Percentiles rank a stretch among this genome's conserved stretches.
Conservation (phyloP, 2,113 vertebrate species). For the Salvelinus namaycush region DNA sequence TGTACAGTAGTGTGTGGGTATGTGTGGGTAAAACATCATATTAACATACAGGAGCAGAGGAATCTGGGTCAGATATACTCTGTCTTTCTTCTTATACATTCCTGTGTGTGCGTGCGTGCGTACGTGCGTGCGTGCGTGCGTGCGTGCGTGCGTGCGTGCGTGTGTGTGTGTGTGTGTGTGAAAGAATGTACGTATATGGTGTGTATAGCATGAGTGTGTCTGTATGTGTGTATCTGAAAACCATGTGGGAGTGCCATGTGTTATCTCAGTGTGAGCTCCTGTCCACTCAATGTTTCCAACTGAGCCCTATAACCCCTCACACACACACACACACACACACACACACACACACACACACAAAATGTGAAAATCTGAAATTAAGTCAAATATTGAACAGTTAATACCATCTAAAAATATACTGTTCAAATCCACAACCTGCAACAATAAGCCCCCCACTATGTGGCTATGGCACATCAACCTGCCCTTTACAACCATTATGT, state of each 20-base stretch:
- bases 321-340: neutral
- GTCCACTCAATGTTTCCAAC: conserved; percentile 53
- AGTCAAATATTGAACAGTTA: too few species aligned
- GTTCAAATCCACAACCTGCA: neutral
- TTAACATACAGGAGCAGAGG: neutral
- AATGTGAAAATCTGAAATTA: neutral
- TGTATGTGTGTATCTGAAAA: conserved; percentile 36
- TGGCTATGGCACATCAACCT: conserved; percentile 32
- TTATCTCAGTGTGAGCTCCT: conserved; percentile 67
- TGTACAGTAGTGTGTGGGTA: neutral
- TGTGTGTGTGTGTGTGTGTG: conserved; percentile 3
- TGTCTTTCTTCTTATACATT: neutral
- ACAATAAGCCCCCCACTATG: neutral
- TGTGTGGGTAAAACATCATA: neutral
- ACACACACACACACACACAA: conserved; percentile 12
- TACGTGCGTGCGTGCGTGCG: conserved; percentile 15
- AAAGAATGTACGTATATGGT: neutral
- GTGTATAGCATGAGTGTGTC: conserved; percentile 2
- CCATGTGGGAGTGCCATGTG: conserved; percentile 68
- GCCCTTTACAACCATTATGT: conserved; percentile 28
- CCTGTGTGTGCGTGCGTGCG: conserved; percentile 4
- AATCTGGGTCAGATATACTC: neutral
- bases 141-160: conserved; percentile 11
- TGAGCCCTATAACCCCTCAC: conserved; percentile 27
- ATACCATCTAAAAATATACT: neutral